Conservation (phyloP, 2,888 invertebrate species). For the Neocrepidodera transversa region DNA sequence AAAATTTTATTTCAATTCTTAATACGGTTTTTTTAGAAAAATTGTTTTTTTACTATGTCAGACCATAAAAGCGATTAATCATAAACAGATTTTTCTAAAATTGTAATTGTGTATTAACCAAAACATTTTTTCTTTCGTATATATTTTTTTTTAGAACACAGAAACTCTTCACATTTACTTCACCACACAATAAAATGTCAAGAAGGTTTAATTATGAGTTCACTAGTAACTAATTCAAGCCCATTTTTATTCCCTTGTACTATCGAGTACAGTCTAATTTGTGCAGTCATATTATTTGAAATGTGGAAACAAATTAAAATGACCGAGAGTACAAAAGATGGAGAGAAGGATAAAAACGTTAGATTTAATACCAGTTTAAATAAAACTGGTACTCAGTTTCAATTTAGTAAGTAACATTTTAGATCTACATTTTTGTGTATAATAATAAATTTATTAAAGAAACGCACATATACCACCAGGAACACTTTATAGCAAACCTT, state of each 20-base stretch:
- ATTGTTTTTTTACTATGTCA: too few relatives aligned
- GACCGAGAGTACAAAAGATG: conserved; percentile 24
- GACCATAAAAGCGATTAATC: too few relatives aligned
- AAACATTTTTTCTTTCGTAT: too few relatives aligned
- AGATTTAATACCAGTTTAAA: conserved; percentile 23
- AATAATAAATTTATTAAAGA: background rate
- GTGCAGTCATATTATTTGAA: conserved; percentile 94
- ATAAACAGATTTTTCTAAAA: too few relatives aligned
- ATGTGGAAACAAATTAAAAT: conserved; percentile 81
- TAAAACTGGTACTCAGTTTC: conserved; percentile 37
- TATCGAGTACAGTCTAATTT: conserved; percentile 95
- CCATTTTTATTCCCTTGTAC: conserved; percentile 90
- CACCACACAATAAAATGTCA: conserved; percentile 45
- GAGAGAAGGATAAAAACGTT: conserved; percentile 25
- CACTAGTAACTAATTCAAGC: conserved; percentile 62
- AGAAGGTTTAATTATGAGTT: conserved; percentile 77
- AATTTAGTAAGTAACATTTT: conserved; percentile 42
- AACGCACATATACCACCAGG: too few relatives aligned
- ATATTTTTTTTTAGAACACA: conserved; percentile 28
- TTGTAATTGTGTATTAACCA: too few relatives aligned
- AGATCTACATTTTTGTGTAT: too few relatives aligned
- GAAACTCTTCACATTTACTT: conserved; percentile 24
- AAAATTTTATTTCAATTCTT: too few relatives aligned
- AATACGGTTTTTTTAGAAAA: too few relatives aligned
- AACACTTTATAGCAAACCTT: too few relatives aligned